Base-by-base conservation (phyloP, 2,797 vertebrate genomes). In the Taenioides sp. region DNA sequence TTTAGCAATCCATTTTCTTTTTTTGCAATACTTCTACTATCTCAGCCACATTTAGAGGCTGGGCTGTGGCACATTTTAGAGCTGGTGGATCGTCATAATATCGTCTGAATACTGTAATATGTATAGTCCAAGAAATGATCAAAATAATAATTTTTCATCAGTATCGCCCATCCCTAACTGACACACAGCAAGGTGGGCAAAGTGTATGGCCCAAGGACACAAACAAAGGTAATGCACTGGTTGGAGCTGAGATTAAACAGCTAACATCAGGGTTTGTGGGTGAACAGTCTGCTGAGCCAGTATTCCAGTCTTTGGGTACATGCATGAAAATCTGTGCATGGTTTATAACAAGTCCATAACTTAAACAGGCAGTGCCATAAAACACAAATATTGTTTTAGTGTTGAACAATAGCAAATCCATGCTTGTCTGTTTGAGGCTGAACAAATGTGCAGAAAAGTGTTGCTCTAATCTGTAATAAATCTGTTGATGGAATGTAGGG, bases 401-500 rank as follows among this genome's bases (percentile, higher is more conserved):
- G 18, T 52, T 52, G 17, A 52, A 9, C 5, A 18, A 52, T 11
- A 40, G 37, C 5, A 22, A 54, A 54, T 9, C 2, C 6, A 54
- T 54, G 50, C 50, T 52, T 52, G 20, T 10, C 3, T 54, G 20
- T n/a, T n/a, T 54, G 18, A 55, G 52, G n/a, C 5, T 11, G n/a
- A 23, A 55, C 54, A 55, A 23, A 55, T 11, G 9, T 23, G 7
- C n/a, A 23, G 12, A 59, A 16, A 52, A 43, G 40, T 52, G 31
- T 67, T 16, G 76, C 43, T 43, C 22, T 47, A 65, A 67, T 67
- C 65, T 67, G 20, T 71, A 71, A 9, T 74, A 69, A 49, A 73
- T 65, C 69, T 62, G 65, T 74, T 73, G 65, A 82, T 77, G 63
- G 75, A 78, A 68, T 79, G 76, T 65, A 23, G 77, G 77, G 78